A percentile compares a stretch with the other conserved stretches of the same genome.
Evolutionary conservation across 2,888 invertebrate species (phyloP).

Genomic region (Temnothorax ravouxi): DNA sequence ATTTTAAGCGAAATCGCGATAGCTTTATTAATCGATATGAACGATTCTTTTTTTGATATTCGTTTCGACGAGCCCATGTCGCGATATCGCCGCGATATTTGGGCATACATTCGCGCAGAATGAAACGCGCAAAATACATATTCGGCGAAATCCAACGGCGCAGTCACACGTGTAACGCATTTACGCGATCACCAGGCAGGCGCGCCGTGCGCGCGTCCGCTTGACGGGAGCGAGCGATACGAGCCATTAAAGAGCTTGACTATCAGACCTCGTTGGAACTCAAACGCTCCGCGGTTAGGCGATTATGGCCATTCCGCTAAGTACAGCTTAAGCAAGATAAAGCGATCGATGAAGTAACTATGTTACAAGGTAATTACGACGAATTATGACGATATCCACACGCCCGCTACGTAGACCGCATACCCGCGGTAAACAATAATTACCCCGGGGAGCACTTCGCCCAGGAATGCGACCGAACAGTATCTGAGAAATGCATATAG

Average conservation of each 20-base stretch:
- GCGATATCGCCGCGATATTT: conserved; percentile 35
- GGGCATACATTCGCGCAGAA: conserved; percentile 32
- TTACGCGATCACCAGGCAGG: conserved; percentile 33
- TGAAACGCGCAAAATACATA: conserved; percentile 20
- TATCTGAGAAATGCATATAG: conserved; percentile 74
- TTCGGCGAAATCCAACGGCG: conserved; percentile 46
- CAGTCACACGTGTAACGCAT: conserved; percentile 25
- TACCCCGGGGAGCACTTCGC: conserved; percentile 69
- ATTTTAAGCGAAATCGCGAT: neutral
- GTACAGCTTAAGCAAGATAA: conserved; percentile 71
- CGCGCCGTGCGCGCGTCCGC: conserved; percentile 43
- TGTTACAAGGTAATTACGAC: conserved; percentile 79
- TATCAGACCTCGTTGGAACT: conserved; percentile 64
- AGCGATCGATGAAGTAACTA: conserved; percentile 77
- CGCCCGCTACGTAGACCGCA: conserved; percentile 60
- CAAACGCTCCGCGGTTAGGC: conserved; percentile 69
- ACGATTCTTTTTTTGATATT: conserved; percentile 16
- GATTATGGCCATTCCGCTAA: conserved; percentile 65
- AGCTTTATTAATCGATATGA: neutral
- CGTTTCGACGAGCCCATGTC: conserved; percentile 37
- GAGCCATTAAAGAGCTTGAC: conserved; percentile 67
- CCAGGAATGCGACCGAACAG: conserved; percentile 72
- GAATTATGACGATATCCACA: conserved; percentile 77
- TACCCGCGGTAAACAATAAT: conserved; percentile 78
- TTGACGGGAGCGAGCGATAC: conserved; percentile 41